Evolutionary conservation across 2,888 invertebrate species (phyloP).

Genomic region (Drosophila algonquin): DNA sequence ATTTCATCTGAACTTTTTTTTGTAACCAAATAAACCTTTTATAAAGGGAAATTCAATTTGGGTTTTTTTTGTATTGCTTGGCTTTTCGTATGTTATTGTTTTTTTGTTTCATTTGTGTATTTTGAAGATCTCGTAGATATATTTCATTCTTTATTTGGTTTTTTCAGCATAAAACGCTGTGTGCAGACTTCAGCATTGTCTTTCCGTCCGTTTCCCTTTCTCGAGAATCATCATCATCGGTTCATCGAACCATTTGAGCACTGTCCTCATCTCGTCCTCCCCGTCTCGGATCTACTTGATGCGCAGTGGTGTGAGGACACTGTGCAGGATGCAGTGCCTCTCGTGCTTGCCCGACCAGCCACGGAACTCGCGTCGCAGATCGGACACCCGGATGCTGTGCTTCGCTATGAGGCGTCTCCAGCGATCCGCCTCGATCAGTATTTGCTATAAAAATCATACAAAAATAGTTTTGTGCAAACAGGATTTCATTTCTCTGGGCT

Average conservation of each 20-base stretch:
- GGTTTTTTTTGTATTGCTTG: conserved; percentile 48
- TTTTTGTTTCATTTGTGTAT: conserved; percentile 30
- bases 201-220: conserved; percentile 40
- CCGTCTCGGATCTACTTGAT: conserved; percentile 62
- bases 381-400: conserved; percentile 79
- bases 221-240: conserved; percentile 40
- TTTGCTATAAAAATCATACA: conserved; percentile 74
- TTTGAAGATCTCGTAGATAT: conserved; percentile 59
- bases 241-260: conserved; percentile 63
- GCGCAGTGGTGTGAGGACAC: conserved; percentile 80
- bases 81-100: conserved; percentile 37
- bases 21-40: conserved; percentile 43
- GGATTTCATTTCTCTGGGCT: conserved; percentile 44
- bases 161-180: conserved; percentile 74
- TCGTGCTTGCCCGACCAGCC: conserved; percentile 84
- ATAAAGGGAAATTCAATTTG: conserved; percentile 27
- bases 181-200: conserved; percentile 57
- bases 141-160: conserved; percentile 46
- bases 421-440: conserved; percentile 81
- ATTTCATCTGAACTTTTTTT: conserved; percentile 36
- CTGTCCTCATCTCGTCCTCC: conserved; percentile 27
- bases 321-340: conserved; percentile 83
- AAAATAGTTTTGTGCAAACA: conserved; percentile 70
- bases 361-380: conserved; percentile 79
- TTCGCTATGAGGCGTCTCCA: conserved; percentile 82